Evolutionary conservation across 2,797 vertebrate species (phyloP).

Genomic region (Sciurus carolinensis): DNA sequence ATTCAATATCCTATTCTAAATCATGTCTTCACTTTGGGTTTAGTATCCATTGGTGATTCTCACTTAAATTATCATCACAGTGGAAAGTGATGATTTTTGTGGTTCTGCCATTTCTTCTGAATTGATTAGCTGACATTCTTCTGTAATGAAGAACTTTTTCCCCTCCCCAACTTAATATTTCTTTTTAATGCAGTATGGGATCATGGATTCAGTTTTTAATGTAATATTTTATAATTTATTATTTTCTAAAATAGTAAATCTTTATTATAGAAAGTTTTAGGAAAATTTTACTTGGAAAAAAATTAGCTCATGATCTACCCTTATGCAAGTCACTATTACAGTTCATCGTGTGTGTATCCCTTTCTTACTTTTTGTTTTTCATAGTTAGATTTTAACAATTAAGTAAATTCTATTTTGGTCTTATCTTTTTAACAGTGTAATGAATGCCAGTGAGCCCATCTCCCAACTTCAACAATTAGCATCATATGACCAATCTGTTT

Average conservation of each 20-base stretch:
- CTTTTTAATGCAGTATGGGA: not conserved
- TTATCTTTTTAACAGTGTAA: not conserved
- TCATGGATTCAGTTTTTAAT: not conserved
- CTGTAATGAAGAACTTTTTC: not conserved
- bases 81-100: not conserved
- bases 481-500: not conserved
- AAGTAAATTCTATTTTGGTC: not conserved
- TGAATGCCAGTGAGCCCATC: not conserved
- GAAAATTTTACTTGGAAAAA: conserved; percentile 35
- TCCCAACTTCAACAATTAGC: not conserved
- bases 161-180: not conserved
- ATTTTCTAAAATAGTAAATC: not conserved
- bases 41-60: not conserved
- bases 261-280: conserved; percentile 13
- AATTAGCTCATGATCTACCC: not conserved
- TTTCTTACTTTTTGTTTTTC: not conserved
- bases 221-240: not conserved
- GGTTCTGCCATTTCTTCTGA: not conserved
- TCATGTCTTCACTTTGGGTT: not conserved
- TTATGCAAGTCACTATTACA: not conserved
- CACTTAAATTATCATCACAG: not conserved
- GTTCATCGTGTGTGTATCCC: not conserved
- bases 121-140: conserved; percentile 13
- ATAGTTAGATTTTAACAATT: conserved; percentile 19
- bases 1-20: not conserved